Evolutionary conservation across 92 coral and sea anemone genomes (phyloP), one percentile per base, ranked within the genome.

Genomic region (Pocillopora meandrina): DNA sequence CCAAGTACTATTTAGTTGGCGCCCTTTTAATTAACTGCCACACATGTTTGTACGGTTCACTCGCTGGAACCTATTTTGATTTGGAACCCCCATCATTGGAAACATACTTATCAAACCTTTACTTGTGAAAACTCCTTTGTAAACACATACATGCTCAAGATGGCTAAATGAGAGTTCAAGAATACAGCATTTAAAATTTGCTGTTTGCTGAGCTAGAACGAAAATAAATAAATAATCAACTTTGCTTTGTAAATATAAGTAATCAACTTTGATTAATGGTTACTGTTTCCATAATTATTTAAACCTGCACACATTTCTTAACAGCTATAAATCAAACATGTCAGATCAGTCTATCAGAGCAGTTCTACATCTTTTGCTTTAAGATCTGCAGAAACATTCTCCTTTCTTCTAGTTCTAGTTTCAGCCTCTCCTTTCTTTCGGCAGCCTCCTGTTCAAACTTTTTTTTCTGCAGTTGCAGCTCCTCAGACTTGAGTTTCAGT

Each of bases 391-490:
- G 69, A 71, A 71, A 71, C 78, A 82, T 14, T 59, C 71, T 82
- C 65, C 70, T 71, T 82, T 82, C 86, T 34, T 82, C 78, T 17
- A 82, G 86, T 71, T 82, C 86, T 31, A 82, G 58, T 57, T 82
- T 56, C 63, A 82, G 65, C 52, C 47, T 82, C 65, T 66, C 82
- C 19, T 63, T 69, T 76, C 83, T 82, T 75, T 82, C 87, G 57
- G 80, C 75, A 63, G 56, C 57, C 71, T 82, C 87, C 17, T 65
- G 34, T 61, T 82, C 82, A 82, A 72, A 82, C 78, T 66, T 72
- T 16, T 68, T 17, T 49, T 86, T 71, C 52, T 80, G 76, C 16
- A 79, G 57, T 33, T 75, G 56, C 74, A 82, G 72, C 34, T 82
- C 87, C 68, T 68, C n/a, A 5, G 19, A 16, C 60, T 71, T 80